Conservation (phyloP, 2,113 vertebrate genomes). For the Aptenodytes forsteri region DNA sequence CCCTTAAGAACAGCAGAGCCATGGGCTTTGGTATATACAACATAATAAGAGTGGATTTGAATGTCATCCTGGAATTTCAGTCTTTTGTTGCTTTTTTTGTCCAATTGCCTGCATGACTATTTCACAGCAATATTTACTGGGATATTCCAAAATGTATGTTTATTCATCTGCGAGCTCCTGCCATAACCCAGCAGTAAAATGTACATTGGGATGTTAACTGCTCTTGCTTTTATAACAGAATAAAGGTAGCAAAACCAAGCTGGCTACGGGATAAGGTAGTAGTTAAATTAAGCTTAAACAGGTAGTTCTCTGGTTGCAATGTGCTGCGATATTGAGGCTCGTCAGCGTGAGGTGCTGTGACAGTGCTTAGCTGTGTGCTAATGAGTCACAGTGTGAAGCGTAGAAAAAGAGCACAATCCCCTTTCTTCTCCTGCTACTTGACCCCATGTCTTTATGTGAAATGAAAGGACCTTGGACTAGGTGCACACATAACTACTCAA, state of each 20-base stretch:
- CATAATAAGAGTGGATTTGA: conserved; percentile 36
- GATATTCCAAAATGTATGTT: not conserved
- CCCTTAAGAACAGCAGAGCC: not conserved
- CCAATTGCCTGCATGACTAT: not conserved
- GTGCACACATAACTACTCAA: not conserved
- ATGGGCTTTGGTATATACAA: conserved; percentile 22
- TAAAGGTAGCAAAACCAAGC: not conserved
- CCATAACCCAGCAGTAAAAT: not conserved
- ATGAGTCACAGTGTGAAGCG: not conserved
- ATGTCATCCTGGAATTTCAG: not conserved
- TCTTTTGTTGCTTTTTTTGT: conserved; percentile 24
- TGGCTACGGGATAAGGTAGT: not conserved
- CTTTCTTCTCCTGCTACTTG: not conserved
- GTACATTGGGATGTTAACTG: not conserved
- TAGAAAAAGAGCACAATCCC: not conserved
- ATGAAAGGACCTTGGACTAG: not conserved
- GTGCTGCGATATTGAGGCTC: not conserved
- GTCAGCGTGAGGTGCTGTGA: not conserved
- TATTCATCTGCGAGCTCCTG: not conserved
- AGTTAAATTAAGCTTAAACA: not conserved
- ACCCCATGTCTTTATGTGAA: not conserved
- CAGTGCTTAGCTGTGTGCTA: not conserved
- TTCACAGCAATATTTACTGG: not conserved
- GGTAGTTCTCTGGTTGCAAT: not conserved
- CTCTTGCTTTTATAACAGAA: not conserved